phyloP scores from a whole-genome alignment of 2,888 invertebrate genomes.

The Drosophila cognata region DNA sequence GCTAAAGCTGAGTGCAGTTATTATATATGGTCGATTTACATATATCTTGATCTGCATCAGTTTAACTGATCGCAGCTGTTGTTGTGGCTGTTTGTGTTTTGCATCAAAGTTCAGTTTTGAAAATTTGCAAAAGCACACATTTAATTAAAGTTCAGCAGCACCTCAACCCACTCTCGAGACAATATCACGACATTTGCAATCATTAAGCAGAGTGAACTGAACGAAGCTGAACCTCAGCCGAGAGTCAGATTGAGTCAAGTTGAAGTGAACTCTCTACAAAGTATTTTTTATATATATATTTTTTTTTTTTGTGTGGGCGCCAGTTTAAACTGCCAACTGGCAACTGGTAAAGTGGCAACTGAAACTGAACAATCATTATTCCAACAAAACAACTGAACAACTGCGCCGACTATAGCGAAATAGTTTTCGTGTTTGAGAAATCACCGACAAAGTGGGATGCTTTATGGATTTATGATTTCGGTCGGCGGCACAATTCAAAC shows the following conservation, averaged over 20 bases:
- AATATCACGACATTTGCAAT: constrained; percentile 78
- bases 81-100: constrained; percentile 2
- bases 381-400: constrained; percentile 10
- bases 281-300: not conserved
- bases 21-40: constrained; percentile 13
- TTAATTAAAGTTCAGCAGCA: constrained; percentile 79
- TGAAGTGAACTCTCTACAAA: constrained; percentile 32
- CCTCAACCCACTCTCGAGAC: constrained; percentile 70
- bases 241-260: constrained; percentile 27
- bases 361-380: constrained; percentile 45
- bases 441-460: constrained; percentile 73
- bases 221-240: constrained; percentile 29
- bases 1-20: constrained; percentile 11
- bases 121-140: constrained; percentile 39
- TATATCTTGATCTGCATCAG: constrained; percentile 29
- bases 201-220: constrained; percentile 58
- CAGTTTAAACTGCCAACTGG: constrained; percentile 19
- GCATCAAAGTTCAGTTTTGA: constrained; percentile 53
- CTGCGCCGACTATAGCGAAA: constrained; percentile 42
- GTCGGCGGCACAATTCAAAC: constrained; percentile 73
- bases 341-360: constrained; percentile 33
- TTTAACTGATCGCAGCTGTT: constrained; percentile 35
- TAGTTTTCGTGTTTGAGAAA: constrained; percentile 65
- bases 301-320: constrained; percentile 47
- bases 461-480: constrained; percentile 74